Evolutionary conservation across 1,140 invertebrate species (phyloP).

Genomic region (Mercenaria mercenaria): DNA sequence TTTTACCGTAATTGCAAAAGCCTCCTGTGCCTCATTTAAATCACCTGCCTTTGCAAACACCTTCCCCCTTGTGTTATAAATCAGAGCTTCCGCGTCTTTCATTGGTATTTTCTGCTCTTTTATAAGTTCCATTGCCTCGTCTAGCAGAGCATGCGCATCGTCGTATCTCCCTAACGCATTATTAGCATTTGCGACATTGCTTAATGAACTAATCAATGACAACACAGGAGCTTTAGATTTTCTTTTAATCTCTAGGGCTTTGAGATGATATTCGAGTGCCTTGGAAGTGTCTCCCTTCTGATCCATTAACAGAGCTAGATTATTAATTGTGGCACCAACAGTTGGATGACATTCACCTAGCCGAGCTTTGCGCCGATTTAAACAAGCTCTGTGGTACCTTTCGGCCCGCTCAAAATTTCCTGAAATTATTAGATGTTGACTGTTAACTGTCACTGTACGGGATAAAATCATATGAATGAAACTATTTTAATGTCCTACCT

Average conservation of each 20-base stretch:
- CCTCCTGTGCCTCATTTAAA: neutral
- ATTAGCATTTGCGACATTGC: slow-evolving; percentile 33
- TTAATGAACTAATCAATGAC: slow-evolving; percentile 9
- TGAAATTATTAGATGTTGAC: slow-evolving; percentile 10
- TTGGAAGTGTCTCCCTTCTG: slow-evolving; percentile 14
- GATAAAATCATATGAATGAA: neutral
- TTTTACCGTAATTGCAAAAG: slow-evolving; percentile 26
- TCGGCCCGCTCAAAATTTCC: slow-evolving; percentile 41
- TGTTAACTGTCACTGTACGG: neutral
- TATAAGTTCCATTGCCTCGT: slow-evolving; percentile 33
- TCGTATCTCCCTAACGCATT: neutral
- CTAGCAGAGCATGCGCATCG: slow-evolving; percentile 12
- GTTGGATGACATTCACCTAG: slow-evolving; percentile 5
- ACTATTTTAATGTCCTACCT: neutral
- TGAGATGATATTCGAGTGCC: slow-evolving; percentile 2
- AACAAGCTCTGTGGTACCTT: slow-evolving; percentile 25
- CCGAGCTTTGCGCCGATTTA: neutral
- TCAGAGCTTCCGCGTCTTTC: neutral
- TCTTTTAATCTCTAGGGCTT: slow-evolving; percentile 18
- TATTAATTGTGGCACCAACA: slow-evolving; percentile 36
- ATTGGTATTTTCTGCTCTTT: neutral
- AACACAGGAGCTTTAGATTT: neutral
- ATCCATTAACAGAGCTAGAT: slow-evolving; percentile 14
- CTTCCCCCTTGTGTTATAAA: slow-evolving; percentile 57
- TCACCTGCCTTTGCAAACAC: neutral